phyloP scores from a whole-genome alignment of 2,113 vertebrate genomes.

The Sterrhoptilus dennistouni region DNA sequence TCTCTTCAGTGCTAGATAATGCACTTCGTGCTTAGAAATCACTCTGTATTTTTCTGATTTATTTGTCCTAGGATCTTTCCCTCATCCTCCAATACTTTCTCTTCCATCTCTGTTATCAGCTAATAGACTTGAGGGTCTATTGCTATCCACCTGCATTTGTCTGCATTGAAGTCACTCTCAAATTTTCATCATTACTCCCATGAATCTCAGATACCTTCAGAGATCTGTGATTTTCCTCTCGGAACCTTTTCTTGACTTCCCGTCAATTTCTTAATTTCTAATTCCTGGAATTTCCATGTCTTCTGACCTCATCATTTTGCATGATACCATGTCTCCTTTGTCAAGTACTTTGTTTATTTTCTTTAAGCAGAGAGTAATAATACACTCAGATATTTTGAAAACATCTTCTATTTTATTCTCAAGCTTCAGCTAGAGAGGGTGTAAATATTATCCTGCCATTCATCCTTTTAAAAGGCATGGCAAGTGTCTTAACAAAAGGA shows the following conservation, averaged over 20 bases:
- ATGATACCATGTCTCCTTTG: background rate
- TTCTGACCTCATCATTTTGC: background rate
- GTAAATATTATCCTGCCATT: background rate
- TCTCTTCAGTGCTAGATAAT: background rate
- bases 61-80: background rate
- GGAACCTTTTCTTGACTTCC: background rate
- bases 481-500: background rate
- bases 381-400: background rate
- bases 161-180: background rate
- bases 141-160: background rate
- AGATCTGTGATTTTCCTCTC: background rate
- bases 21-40: background rate
- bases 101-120: background rate
- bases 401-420: background rate
- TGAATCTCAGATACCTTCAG: background rate
- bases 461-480: background rate
- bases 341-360: background rate
- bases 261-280: background rate
- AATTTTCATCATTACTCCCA: background rate
- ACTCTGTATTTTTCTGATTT: background rate
- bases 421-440: background rate
- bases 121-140: background rate
- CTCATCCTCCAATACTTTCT: background rate
- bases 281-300: background rate
- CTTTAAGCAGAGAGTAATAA: background rate